Conservation (phyloP, 2,797 vertebrate species). For the Mionectes olivaceus region DNA sequence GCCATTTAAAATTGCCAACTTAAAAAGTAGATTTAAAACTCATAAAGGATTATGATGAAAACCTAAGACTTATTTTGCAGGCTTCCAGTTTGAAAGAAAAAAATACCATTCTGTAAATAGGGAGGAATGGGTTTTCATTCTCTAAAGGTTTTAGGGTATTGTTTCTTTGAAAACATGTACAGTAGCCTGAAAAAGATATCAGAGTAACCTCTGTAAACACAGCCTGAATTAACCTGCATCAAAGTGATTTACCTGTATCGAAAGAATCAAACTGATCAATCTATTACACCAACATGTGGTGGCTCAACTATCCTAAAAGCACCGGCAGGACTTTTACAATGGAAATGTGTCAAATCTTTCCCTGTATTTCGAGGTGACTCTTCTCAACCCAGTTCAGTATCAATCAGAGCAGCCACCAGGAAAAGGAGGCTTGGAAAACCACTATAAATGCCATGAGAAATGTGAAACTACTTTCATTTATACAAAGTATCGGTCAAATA, state of each 20-base stretch:
- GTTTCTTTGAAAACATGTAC: not conserved
- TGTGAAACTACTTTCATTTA: not conserved
- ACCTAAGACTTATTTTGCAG: conserved; percentile 28
- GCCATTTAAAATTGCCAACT: conserved; percentile 61
- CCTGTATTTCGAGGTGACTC: not conserved
- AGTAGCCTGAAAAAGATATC: conserved; percentile 15
- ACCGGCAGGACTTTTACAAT: not conserved
- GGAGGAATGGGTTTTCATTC: not conserved
- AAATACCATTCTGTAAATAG: conserved; percentile 27
- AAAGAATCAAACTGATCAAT: conserved; percentile 16
- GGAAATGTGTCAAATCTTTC: not conserved
- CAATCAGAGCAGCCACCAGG: not conserved
- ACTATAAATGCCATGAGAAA: not conserved
- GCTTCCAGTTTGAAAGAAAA: conserved; percentile 31
- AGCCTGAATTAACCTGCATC: conserved; percentile 40
- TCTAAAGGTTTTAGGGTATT: not conserved
- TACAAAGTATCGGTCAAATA: not conserved
- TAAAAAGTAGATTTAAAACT: conserved; percentile 57
- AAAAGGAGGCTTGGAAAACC: not conserved
- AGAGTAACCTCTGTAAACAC: conserved; percentile 37
- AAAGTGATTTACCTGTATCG: conserved; percentile 4
- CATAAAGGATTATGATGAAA: conserved; percentile 60
- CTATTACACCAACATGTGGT: not conserved
- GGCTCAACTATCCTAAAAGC: not conserved
- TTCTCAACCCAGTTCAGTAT: not conserved